Evolutionary conservation across 2,888 invertebrate genomes (phyloP).

Genomic region (Nomada fucata): DNA sequence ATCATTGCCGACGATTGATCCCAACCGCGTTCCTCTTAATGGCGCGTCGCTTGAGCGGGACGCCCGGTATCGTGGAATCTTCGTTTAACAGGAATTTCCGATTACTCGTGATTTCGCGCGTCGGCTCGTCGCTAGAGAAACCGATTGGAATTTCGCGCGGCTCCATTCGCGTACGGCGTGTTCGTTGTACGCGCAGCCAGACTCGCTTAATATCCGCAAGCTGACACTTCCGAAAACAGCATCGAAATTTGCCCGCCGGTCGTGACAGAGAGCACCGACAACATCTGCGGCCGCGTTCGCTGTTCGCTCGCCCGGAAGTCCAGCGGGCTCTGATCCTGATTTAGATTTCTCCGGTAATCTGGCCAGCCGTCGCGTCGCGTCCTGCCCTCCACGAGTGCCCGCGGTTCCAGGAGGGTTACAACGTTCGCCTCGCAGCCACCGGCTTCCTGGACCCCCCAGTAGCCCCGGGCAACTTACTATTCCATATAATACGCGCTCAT

Average conservation of each 20-base stretch:
- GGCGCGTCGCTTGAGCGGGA: constrained; percentile 36
- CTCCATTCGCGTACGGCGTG: not conserved
- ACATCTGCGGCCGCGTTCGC: constrained; percentile 39
- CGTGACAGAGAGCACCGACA: not conserved
- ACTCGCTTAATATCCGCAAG: constrained; percentile 14
- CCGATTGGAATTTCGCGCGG: not conserved
- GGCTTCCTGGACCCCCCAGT: constrained; percentile 74
- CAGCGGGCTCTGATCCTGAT: constrained; percentile 67
- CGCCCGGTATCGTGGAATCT: constrained; percentile 44
- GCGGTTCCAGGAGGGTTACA: constrained; percentile 74
- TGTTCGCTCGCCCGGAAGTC: constrained; percentile 60
- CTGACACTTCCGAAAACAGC: constrained; percentile 31
- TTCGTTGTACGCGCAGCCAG: not conserved
- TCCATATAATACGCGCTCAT: constrained; percentile 82
- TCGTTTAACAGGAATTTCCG: constrained; percentile 31
- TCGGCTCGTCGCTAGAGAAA: not conserved
- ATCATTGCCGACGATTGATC: constrained; percentile 61
- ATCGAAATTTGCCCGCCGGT: constrained; percentile 3
- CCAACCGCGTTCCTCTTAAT: constrained; percentile 43
- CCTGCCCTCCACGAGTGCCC: constrained; percentile 66
- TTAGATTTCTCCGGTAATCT: constrained; percentile 72
- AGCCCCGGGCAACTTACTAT: constrained; percentile 76
- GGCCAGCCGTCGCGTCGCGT: constrained; percentile 43
- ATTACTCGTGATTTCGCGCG: constrained; percentile 2
- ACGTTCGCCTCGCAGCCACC: constrained; percentile 74